phyloP scores from a whole-genome alignment of 2,113 vertebrate species.

The Phalacrocorax brasilianus region DNA sequence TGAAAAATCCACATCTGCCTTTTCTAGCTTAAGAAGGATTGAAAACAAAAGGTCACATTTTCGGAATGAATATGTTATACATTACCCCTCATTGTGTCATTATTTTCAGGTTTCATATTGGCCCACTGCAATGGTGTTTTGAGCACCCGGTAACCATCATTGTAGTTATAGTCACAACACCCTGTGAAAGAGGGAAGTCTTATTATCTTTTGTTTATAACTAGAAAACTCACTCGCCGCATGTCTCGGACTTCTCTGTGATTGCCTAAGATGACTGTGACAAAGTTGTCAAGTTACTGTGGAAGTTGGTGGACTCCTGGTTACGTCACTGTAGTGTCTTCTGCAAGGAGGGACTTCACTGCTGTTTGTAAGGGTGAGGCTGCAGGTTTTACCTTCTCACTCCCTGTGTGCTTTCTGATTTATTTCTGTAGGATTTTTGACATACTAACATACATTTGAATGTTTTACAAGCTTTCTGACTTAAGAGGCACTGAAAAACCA shows the following conservation, averaged over 20 bases:
- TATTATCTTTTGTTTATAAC: neutral
- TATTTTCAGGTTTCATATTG: neutral
- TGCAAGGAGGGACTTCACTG: neutral
- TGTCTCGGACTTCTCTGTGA: neutral
- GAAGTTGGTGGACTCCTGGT: neutral
- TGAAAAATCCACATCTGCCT: slow-evolving; percentile 8
- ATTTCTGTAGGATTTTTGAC: neutral
- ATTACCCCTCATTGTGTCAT: neutral
- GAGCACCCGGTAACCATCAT: neutral
- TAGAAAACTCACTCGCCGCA: neutral
- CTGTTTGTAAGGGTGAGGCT: neutral
- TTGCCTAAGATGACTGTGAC: neutral
- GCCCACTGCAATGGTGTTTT: neutral
- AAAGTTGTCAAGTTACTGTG: neutral
- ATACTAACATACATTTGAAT: neutral
- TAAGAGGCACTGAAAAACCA: neutral
- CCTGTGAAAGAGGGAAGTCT: neutral
- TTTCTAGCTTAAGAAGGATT: slow-evolving; percentile 13
- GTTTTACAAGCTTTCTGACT: neutral
- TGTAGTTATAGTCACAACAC: neutral
- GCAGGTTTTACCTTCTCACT: neutral
- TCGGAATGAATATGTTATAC: neutral
- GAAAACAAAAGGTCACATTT: slow-evolving; percentile 8
- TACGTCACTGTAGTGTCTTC: neutral
- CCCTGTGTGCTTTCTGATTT: neutral